Evolutionary conservation across 1,140 invertebrate genomes (phyloP), one percentile per base, ranked within the genome.

Genomic region (Panagrolaimus sp.): DNA sequence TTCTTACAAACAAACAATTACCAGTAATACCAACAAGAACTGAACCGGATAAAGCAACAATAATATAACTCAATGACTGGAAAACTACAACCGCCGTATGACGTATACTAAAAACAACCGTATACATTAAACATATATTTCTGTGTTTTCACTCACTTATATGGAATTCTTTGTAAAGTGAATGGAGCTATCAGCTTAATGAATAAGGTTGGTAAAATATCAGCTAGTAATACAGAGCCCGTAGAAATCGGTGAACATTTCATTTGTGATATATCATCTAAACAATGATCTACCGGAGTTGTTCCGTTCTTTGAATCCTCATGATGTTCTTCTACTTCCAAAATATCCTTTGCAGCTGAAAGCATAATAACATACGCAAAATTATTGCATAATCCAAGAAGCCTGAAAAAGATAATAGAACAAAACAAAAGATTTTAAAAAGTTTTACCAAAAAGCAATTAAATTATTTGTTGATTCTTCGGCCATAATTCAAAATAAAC

Each of bases 291-390:
- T 4, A 4, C 31, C 2, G 31, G 31, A 38, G 2, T 38, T 23
- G 25, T 67, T 11, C 62, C 45, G 20, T 66, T 71, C 66, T 11
- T 72, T 73, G 42, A 72, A 66, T 51, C 62, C 2, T 38, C 31
- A 45, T 23, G 64, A 20, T 38, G 68, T 31, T 16, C 69, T 45
- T 70, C 70, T 62, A 31, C 67, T 64, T 72, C 51, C 66, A 70
- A 62, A 70, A 74, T 74, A 38, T 76, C 72, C n/a, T 74, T 75
- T 27, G 72, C 76, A 9, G 72, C 65, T 47, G 65, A 68, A 27
- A 73, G 73, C 70, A 76, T 68, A 53, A 78, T 68, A 13, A 79
- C 69, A 69, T 68, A 77, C 20, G 48, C 77, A 42, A 77, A 72
- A 46, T 70, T 78, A 27, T 65, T 76, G 69, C 75, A 77, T 45